Conservation (phyloP, 2,113 vertebrate species). For the Centrocercus urophasianus region DNA sequence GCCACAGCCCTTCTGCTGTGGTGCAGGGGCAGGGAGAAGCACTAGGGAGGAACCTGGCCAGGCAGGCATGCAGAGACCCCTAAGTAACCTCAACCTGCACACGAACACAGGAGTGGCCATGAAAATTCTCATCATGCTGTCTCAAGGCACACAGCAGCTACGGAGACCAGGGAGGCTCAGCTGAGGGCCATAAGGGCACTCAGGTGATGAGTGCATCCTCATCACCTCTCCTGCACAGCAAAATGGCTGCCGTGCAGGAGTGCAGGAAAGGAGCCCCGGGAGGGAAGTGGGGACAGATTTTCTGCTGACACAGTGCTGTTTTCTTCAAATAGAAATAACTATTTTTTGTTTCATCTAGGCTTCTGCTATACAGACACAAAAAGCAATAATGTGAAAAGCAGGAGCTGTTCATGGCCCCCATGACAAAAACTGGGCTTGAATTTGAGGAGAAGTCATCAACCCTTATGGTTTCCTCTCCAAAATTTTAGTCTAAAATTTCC, state of each 20-base stretch:
- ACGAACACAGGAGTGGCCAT: fast-evolving
- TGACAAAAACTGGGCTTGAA: not conserved
- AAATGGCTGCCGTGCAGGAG: not conserved
- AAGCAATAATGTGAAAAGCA: fast-evolving
- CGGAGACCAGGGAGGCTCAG: not conserved
- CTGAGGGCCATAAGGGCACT: not conserved
- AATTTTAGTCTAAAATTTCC: not conserved
- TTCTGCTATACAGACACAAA: not conserved
- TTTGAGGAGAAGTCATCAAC: not conserved
- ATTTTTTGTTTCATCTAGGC: not conserved
- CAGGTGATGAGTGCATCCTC: not conserved
- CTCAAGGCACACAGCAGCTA: not conserved
- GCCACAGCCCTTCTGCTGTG: not conserved
- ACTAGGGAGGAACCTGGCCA: fast-evolving
- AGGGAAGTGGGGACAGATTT: not conserved
- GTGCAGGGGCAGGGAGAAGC: not conserved
- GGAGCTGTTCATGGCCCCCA: not conserved
- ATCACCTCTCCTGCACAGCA: not conserved
- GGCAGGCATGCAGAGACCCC: not conserved
- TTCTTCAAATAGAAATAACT: not conserved
- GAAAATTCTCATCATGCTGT: not conserved
- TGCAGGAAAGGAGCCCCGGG: fast-evolving
- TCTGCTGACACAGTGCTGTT: not conserved
- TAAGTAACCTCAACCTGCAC: fast-evolving
- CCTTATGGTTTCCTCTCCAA: not conserved